phyloP scores from a whole-genome alignment of 2,113 vertebrate species.

The Paramisgurnus dabryanus region DNA sequence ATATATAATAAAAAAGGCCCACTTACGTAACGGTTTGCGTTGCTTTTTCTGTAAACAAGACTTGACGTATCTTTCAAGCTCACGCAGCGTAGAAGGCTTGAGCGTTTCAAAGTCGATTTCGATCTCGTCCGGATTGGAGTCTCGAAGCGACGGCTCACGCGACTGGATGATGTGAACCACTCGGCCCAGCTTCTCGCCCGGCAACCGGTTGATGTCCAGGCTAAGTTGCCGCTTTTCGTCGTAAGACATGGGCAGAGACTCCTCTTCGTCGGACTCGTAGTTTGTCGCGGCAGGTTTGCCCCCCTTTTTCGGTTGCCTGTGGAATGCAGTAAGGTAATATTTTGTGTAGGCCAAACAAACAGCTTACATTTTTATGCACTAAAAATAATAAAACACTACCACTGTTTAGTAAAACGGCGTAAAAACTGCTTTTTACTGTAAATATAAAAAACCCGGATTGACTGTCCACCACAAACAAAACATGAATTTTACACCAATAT shows the following conservation, averaged over 20 bases:
- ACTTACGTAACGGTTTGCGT: slow-evolving; percentile 91
- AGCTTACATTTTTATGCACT: too few relatives aligned
- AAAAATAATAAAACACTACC: too few relatives aligned
- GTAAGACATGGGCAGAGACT: slow-evolving; percentile 93
- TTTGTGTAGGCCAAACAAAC: too few relatives aligned
- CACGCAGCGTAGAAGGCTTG: slow-evolving; percentile 93
- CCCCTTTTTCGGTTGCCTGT: slow-evolving; percentile 90
- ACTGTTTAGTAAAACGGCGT: too few relatives aligned
- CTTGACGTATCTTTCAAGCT: slow-evolving; percentile 97
- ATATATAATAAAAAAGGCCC: not conserved
- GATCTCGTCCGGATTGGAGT: slow-evolving; percentile 98
- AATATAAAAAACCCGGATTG: not conserved
- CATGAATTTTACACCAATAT: not conserved
- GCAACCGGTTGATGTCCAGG: slow-evolving; percentile 95
- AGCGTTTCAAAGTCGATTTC: slow-evolving; percentile 98
- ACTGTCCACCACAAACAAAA: not conserved
- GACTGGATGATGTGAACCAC: slow-evolving; percentile 99
- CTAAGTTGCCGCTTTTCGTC: slow-evolving; percentile 97
- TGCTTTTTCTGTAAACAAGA: slow-evolving; percentile 98
- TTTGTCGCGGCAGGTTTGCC: slow-evolving; percentile 75
- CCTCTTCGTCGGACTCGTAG: slow-evolving; percentile 90
- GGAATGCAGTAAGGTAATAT: not conserved
- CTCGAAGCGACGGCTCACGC: slow-evolving; percentile 90
- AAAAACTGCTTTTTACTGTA: too few relatives aligned
- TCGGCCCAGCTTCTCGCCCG: slow-evolving; percentile 93